Conservation (phyloP, 64 coral and sea anemone genomes). For the Pocillopora verrucosa region DNA sequence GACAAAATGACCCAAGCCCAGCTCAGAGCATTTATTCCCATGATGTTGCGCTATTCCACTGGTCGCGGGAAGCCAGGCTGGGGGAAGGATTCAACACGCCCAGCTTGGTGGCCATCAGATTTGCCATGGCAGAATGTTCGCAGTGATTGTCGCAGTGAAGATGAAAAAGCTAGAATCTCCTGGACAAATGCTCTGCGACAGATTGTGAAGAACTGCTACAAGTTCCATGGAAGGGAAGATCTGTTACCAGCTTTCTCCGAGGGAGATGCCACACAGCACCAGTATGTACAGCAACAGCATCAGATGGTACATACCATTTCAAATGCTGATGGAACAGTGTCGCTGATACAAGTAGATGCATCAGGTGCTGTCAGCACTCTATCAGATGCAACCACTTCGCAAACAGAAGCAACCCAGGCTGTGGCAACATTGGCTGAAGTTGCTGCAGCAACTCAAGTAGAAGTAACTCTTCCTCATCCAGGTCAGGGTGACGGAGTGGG, state of each 20-base stretch:
- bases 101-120: conserved; percentile 96
- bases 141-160: conserved; percentile 92
- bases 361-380: conserved; percentile 93
- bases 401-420: conserved; percentile 93
- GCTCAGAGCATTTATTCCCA: conserved; percentile 93
- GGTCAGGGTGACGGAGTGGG: conserved; percentile 62
- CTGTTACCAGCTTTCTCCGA: conserved; percentile 85
- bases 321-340: conserved; percentile 97
- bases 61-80: conserved; percentile 97
- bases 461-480: conserved; percentile 69
- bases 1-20: conserved; percentile 99
- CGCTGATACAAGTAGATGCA: conserved; percentile 95
- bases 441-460: conserved; percentile 92
- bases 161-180: conserved; percentile 95
- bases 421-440: conserved; percentile 97
- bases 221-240: conserved; percentile 95
- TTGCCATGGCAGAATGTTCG: conserved; percentile 99
- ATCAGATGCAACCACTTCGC: conserved; percentile 75
- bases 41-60: conserved; percentile 97
- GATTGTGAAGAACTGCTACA: conserved; percentile 99
- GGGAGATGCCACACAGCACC: conserved; percentile 54
- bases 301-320: conserved; percentile 99
- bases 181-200: conserved; percentile 95
- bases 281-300: conserved; percentile 78
- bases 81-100: conserved; percentile 93